Percentiles rank a stretch among this genome's conserved stretches.
Conservation (phyloP, 2,888 invertebrate genomes). For the Oscheius sp. region DNA sequence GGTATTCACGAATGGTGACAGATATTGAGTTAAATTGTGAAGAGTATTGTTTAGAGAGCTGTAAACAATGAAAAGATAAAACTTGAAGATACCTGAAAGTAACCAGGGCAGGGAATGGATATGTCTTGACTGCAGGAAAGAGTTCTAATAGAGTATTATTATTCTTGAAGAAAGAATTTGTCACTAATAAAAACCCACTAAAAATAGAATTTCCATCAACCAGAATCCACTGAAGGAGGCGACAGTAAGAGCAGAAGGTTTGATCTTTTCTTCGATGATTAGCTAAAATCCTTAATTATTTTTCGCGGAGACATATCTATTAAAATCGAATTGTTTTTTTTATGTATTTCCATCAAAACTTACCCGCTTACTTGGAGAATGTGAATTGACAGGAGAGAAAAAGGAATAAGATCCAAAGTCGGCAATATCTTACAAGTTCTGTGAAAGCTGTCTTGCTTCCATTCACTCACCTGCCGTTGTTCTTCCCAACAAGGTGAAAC, state of each 20-base stretch:
- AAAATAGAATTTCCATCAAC: not conserved
- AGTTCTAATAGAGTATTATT: not conserved
- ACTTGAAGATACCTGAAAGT: not conserved
- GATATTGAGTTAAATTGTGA: not conserved
- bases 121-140: not conserved
- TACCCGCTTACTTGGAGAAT: not conserved
- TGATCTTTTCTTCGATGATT: not conserved
- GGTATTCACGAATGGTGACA: not conserved
- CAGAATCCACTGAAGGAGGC: not conserved
- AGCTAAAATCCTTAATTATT: not conserved
- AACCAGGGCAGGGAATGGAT: not conserved
- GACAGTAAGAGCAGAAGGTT: not conserved
- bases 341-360: no score
- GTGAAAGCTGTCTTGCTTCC: not conserved
- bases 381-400: not conserved
- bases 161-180: not conserved
- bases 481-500: not conserved
- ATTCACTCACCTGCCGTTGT: not conserved
- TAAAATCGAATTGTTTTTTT: no score
- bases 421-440: not conserved
- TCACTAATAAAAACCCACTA: not conserved
- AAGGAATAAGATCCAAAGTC: not conserved
- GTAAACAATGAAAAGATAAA: not conserved
- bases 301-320: no score
- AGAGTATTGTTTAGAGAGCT: not conserved